Evolutionary conservation across 2,888 invertebrate genomes (phyloP).

Genomic region (Tineola bisselliella): DNA sequence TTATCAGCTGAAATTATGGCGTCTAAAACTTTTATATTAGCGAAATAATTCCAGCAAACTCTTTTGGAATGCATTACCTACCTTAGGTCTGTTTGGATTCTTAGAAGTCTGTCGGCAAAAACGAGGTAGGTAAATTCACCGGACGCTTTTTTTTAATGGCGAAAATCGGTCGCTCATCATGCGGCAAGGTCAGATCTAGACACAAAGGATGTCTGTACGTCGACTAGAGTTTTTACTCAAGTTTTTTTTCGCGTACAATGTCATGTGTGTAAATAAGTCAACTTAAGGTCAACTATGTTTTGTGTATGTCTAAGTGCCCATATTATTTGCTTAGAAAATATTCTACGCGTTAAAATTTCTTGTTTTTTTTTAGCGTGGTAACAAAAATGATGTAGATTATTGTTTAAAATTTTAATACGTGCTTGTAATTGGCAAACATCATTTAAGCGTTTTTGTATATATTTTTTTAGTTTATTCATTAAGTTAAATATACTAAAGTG

Average conservation of each 20-base stretch:
- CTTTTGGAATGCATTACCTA: constrained; percentile 47
- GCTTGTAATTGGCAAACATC: too few relatives aligned
- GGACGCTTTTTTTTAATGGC: constrained; percentile 47
- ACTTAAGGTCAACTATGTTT: constrained; percentile 44
- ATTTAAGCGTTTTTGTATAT: too few relatives aligned
- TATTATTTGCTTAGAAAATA: background rate
- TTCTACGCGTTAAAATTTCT: background rate
- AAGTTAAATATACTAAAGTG: too few relatives aligned
- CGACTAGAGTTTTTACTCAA: constrained; percentile 35
- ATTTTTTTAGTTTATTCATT: too few relatives aligned
- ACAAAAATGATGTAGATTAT: too few relatives aligned
- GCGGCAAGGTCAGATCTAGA: constrained; percentile 55
- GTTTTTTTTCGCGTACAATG: constrained; percentile 49
- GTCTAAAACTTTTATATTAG: constrained; percentile 36
- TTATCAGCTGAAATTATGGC: constrained; percentile 59
- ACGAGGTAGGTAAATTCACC: constrained; percentile 60
- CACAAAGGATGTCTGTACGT: constrained; percentile 57
- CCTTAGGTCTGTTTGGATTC: constrained; percentile 41
- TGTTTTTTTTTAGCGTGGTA: too few relatives aligned
- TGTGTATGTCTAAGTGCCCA: background rate
- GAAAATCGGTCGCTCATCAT: constrained; percentile 61
- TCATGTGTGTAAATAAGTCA: constrained; percentile 53
- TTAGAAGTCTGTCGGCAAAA: constrained; percentile 51
- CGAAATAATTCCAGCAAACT: constrained; percentile 11
- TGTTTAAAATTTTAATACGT: too few relatives aligned